Percentiles rank a stretch among this genome's conserved stretches.
These are phyloP conservation scores for Paragorgia papillata DNA, from an alignment of 92 coral and sea anemone species.

Conservation along the genomic window DNA sequence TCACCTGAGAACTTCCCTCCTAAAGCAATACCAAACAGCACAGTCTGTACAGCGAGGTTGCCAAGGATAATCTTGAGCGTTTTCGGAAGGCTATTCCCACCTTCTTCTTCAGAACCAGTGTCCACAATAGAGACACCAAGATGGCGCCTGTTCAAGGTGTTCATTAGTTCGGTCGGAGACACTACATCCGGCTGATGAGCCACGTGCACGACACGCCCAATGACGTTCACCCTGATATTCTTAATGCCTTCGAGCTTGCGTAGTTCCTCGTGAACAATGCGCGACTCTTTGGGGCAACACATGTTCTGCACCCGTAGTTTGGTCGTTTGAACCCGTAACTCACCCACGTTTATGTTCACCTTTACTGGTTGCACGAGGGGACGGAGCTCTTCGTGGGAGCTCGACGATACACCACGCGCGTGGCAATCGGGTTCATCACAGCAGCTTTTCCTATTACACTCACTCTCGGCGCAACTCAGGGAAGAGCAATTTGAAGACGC, in stretches of 20 bases:
- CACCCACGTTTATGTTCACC: background rate
- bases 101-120: slow-evolving; percentile 68
- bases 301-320: slow-evolving; percentile 96
- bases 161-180: slow-evolving; percentile 75
- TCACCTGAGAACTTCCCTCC: slow-evolving; percentile 58
- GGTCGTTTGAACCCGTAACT: slow-evolving; percentile 62
- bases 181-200: slow-evolving; percentile 85
- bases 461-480: background rate
- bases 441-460: background rate
- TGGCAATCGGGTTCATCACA: slow-evolving; percentile 9
- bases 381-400: slow-evolving; percentile 8
- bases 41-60: slow-evolving; percentile 69
- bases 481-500: background rate
- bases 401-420: background rate
- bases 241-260: slow-evolving; percentile 55
- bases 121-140: slow-evolving; percentile 98
- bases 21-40: slow-evolving; percentile 61
- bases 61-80: slow-evolving; percentile 56
- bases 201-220: slow-evolving; percentile 94
- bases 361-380: slow-evolving; percentile 12
- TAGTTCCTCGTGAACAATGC: slow-evolving; percentile 70
- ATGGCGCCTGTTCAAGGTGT: slow-evolving; percentile 75
- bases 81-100: slow-evolving; percentile 53
- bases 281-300: slow-evolving; percentile 90
- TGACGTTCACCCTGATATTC: slow-evolving; percentile 86